Conservation (phyloP, 2,113 vertebrate genomes). For the Poeciliopsis prolifica region DNA sequence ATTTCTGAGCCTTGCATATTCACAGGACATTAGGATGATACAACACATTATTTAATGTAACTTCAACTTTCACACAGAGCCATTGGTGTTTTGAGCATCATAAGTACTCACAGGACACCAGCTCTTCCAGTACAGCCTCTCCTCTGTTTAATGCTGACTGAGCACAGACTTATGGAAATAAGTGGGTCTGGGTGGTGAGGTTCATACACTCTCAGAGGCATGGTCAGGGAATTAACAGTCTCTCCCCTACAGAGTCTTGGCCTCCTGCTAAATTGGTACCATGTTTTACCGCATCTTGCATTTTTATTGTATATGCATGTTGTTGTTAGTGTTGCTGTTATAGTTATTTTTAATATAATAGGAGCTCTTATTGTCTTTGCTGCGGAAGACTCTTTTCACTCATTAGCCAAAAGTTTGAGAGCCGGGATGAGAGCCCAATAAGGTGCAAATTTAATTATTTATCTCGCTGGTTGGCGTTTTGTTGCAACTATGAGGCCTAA, state of each 20-base stretch:
- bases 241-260: slow-evolving; percentile 64
- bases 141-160: slow-evolving; percentile 68
- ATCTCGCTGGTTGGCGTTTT: slow-evolving; percentile 75
- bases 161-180: slow-evolving; percentile 73
- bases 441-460: slow-evolving; percentile 81
- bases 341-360: slow-evolving; percentile 54
- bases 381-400: slow-evolving; percentile 70
- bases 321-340: slow-evolving; percentile 60
- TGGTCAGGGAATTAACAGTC: slow-evolving; percentile 74
- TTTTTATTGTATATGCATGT: slow-evolving; percentile 54
- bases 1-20: slow-evolving; percentile 58
- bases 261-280: slow-evolving; percentile 69
- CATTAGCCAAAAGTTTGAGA: slow-evolving; percentile 78
- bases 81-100: slow-evolving; percentile 66
- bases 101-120: slow-evolving; percentile 66
- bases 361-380: slow-evolving; percentile 53
- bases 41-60: slow-evolving; percentile 67
- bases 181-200: slow-evolving; percentile 51
- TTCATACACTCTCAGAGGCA: slow-evolving; percentile 58
- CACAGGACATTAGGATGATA: slow-evolving; percentile 53
- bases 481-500: slow-evolving; percentile 68
- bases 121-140: slow-evolving; percentile 30
- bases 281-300: slow-evolving; percentile 40
- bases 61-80: slow-evolving; percentile 59
- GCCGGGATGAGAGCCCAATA: slow-evolving; percentile 68